Base-by-base conservation (phyloP, 2,888 invertebrate species). In the Lycophotia porphyrea region DNA sequence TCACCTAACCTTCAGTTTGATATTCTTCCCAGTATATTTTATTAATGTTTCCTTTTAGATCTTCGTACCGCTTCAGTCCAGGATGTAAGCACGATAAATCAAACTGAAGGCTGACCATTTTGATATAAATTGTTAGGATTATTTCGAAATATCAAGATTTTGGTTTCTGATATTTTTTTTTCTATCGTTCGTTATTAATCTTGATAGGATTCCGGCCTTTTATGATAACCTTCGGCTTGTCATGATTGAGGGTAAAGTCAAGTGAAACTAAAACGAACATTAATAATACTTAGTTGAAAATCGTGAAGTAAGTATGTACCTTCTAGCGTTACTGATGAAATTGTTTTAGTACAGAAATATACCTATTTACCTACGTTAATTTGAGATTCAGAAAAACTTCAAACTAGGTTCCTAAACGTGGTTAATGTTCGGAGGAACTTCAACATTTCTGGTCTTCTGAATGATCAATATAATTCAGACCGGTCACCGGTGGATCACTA, bases 71-170 rank as follows among this genome's bases (percentile, higher is more conserved):
- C 52, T 65, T 44, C 1, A 31, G 9, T 39, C 58, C 31, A 68
- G 31, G 31, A 68, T 66, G 36, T 60, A 18, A n/a, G 36, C 13
- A 64, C 75, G 24, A 84, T 81, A 75, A 75, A 81, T 87, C 87
- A 87, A 60, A 74, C 31, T 71, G 75, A 70, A 85, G 68, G 85
- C 39, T n/a, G 63, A 49, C 39, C 58, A 52, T 63, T 71, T 55
- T 55, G 18, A 75, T 81, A 69, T 65, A 76, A 75, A 77, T 76
- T 75, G 52, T 67, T 60, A 27, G 49, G 31, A 67, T 76, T 61
- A 44, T 63, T 34, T 42, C 58, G 47, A 49, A 69, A 49, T 5
- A 58, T 55, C 52, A 34, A 39, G n/a, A 52, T 52, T 71, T 66
- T 76, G 58, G 61, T 80, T 76, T 67, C 36, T 66, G 58, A 61